Evolutionary conservation across 2,797 vertebrate species (phyloP).

Genomic region (Sternotherus odoratus): DNA sequence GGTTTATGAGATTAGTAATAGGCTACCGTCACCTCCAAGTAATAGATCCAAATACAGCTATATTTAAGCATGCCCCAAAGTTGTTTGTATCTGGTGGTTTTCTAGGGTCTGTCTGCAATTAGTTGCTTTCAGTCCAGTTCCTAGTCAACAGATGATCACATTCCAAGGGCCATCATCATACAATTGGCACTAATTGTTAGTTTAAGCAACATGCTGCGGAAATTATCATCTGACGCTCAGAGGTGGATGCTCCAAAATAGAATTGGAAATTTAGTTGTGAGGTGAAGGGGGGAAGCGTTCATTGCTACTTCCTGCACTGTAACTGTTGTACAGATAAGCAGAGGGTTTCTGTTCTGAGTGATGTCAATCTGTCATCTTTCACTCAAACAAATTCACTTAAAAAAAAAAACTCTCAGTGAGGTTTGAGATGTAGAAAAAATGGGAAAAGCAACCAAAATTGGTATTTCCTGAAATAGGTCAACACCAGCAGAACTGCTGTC

Average conservation of each 20-base stretch:
- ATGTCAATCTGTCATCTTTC: background rate
- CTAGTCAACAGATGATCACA: background rate
- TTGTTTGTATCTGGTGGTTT: background rate
- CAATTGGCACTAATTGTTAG: background rate
- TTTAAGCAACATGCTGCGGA: background rate
- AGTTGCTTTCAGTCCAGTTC: background rate
- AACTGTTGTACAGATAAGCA: background rate
- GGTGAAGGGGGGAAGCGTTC: background rate
- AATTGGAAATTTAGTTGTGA: background rate
- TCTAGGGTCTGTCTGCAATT: background rate
- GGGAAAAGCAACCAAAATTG: background rate
- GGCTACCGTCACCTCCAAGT: slow-evolving; percentile 5
- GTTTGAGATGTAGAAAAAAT: background rate
- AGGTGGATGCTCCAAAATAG: background rate
- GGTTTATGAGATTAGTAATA: background rate
- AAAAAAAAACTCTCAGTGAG: background rate
- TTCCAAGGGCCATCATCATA: background rate
- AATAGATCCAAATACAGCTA: slow-evolving; percentile 1
- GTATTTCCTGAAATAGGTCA: background rate
- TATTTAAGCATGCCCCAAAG: background rate
- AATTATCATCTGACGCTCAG: background rate
- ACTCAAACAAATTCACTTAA: background rate
- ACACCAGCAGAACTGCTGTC: background rate
- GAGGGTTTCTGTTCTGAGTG: background rate
- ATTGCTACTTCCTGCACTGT: background rate